Conservation (phyloP, 2,113 vertebrate species). For the Hemicordylus capensis region DNA sequence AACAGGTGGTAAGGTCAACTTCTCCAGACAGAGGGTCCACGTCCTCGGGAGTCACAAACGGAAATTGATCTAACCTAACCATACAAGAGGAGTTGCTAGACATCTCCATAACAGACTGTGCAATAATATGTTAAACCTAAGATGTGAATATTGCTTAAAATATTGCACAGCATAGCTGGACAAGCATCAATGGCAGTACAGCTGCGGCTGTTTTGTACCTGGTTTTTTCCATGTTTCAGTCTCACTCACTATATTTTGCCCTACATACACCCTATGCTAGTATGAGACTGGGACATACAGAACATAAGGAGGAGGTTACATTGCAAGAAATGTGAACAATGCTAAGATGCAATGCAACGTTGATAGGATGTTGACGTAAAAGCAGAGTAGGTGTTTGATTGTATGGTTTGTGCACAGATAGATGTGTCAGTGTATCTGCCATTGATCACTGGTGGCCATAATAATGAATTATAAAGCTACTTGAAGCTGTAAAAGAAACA, state of each 20-base stretch:
- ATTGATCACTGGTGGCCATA: neutral
- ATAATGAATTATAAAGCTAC: neutral
- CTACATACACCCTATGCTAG: neutral
- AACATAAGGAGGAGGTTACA: neutral
- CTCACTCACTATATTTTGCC: neutral
- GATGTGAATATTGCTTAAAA: neutral
- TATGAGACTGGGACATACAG: neutral
- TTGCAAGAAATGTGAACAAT: neutral
- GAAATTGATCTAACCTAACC: no score
- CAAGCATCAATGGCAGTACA: neutral
- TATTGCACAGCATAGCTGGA: neutral
- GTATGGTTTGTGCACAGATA: neutral
- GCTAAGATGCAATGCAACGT: neutral
- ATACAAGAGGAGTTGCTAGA: no score
- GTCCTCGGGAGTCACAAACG: no score
- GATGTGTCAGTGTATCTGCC: neutral
- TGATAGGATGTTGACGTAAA: neutral
- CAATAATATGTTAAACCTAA: no score
- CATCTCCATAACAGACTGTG: no score
- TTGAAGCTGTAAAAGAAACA: neutral
- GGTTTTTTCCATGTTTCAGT: neutral
- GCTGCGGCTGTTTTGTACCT: neutral
- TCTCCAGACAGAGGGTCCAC: no score
- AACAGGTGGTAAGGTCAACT: no score
- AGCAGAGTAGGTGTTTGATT: neutral